These are phyloP conservation scores for Melanogrammus aeglefinus DNA, from an alignment of 2,797 vertebrate species.

Conservation along the genomic window DNA sequence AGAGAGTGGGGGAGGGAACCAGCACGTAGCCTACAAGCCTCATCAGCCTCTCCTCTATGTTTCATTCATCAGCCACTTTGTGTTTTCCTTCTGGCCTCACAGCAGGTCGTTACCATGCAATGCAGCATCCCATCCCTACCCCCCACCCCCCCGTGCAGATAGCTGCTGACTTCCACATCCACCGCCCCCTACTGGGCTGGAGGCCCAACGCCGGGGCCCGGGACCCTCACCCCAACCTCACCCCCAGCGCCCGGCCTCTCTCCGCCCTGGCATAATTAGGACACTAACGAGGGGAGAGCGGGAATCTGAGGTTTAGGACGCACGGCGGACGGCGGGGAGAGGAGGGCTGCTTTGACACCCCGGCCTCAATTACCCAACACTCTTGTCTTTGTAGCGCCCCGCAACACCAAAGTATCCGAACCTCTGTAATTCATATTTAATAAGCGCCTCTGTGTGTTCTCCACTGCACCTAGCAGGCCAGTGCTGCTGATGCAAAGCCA, in stretches of 20 bases:
- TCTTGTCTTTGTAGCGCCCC: constrained; percentile 55
- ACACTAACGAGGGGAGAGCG: constrained; percentile 70
- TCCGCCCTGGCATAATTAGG: constrained; percentile 55
- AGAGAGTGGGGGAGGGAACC: too few relatives aligned
- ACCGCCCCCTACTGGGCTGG: constrained; percentile 59
- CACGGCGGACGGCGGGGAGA: constrained; percentile 48
- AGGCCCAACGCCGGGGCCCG: constrained; percentile 46
- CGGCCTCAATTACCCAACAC: constrained; percentile 65
- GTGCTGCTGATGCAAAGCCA: constrained; percentile 45
- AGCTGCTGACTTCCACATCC: constrained; percentile 36
- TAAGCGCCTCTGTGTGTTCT: constrained; percentile 59
- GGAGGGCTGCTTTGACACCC: constrained; percentile 50
- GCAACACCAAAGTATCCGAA: neutral
- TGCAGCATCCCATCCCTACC: constrained; percentile 54
- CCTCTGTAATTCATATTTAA: constrained; percentile 71
- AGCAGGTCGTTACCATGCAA: constrained; percentile 67
- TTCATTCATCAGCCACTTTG: constrained; percentile 62
- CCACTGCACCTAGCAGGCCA: constrained; percentile 56
- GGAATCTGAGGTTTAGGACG: constrained; percentile 59
- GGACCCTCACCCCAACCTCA: constrained; percentile 49
- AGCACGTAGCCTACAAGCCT: neutral
- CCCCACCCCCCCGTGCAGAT: constrained; percentile 38
- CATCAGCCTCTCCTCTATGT: constrained; percentile 45
- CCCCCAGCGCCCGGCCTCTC: constrained; percentile 41
- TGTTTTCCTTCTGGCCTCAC: constrained; percentile 46